Percentiles rank a stretch among this genome's conserved stretches.
These are phyloP conservation scores for Strigamia transsilvanica DNA, from an alignment of 2,888 invertebrate species.

Conservation along the genomic window DNA sequence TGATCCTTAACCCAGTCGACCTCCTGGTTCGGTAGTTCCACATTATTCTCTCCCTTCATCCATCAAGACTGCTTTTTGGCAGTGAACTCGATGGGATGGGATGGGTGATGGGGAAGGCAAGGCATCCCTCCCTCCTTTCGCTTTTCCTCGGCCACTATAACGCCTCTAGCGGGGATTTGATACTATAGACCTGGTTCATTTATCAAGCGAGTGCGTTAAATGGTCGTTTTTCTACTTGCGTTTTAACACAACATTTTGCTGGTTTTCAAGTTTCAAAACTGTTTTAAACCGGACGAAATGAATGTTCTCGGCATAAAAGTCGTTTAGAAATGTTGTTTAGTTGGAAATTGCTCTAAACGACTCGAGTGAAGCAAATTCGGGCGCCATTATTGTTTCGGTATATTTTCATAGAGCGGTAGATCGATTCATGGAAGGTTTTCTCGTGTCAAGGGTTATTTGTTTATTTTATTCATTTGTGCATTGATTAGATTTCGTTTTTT, in stretches of 20 bases:
- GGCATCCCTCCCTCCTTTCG: not conserved
- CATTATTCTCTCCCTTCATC: conserved; percentile 42
- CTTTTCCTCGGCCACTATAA: not conserved
- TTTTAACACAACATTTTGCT: no score
- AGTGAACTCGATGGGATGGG: conserved; percentile 17
- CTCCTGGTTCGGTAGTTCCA: conserved; percentile 35
- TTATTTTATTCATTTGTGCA: no score
- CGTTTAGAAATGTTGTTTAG: no score
- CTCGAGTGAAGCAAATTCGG: no score
- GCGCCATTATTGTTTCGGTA: no score
- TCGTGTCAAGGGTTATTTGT: no score
- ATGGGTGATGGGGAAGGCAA: not conserved
- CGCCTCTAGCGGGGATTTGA: conserved; percentile 4
- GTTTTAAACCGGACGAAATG: not conserved
- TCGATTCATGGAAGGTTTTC: no score
- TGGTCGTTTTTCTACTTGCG: conserved; percentile 13
- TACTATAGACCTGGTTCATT: not conserved
- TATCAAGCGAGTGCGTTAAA: conserved; percentile 2
- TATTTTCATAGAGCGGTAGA: no score
- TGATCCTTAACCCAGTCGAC: conserved; percentile 18
- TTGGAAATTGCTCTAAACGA: no score
- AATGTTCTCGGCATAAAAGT: not conserved
- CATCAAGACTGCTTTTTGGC: conserved; percentile 39
- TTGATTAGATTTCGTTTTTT: no score
- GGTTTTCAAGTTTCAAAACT: not conserved